Conservation (phyloP, 2,797 vertebrate genomes). For the Hydrocynus forskahlii region DNA sequence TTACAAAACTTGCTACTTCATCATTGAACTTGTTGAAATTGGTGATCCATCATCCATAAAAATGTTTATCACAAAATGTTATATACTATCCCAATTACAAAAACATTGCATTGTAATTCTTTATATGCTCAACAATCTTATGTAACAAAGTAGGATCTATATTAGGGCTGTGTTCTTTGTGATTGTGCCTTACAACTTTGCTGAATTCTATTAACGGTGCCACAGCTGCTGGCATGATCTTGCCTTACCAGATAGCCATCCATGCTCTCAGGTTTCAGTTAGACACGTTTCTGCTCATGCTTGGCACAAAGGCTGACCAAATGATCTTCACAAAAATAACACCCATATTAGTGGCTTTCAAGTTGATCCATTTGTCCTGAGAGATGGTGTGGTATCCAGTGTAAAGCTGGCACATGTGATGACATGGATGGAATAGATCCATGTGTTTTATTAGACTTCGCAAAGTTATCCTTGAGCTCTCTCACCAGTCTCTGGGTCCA, state of each 20-base stretch:
- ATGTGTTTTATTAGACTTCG: neutral
- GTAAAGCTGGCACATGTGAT: neutral
- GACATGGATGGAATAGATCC: neutral
- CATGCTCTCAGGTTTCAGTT: neutral
- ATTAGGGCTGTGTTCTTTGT: no score
- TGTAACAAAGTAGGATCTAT: neutral
- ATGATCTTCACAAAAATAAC: neutral
- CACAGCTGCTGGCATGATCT: neutral
- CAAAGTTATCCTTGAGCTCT: slow-evolving; percentile 59
- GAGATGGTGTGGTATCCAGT: neutral
- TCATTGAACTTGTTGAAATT: neutral
- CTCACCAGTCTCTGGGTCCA: slow-evolving; percentile 73
- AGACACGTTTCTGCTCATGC: neutral
- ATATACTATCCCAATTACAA: neutral
- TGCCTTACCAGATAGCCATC: no score
- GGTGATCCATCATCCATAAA: no score
- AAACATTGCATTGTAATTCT: neutral
- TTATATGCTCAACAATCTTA: neutral
- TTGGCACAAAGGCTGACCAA: neutral
- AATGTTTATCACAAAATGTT: neutral
- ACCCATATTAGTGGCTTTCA: neutral
- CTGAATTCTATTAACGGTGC: neutral
- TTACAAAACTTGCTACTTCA: neutral
- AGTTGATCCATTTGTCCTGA: neutral
- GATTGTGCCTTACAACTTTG: neutral